Base-by-base conservation (phyloP, 1,140 invertebrate species). In the Bombus sibiricus region DNA sequence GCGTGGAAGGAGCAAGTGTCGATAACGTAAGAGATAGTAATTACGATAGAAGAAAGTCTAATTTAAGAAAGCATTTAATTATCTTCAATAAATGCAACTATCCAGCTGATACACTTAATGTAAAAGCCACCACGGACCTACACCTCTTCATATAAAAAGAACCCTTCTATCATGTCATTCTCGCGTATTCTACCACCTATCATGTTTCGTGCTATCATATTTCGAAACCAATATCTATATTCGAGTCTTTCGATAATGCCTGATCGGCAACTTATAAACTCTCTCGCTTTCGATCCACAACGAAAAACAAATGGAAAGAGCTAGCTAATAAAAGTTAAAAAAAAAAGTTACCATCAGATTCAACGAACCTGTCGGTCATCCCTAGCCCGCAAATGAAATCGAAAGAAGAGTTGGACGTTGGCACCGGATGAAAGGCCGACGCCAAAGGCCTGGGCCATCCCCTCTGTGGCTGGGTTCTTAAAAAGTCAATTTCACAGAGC, bases 401-500 rank as follows among this genome's bases (percentile, higher is more conserved):
- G 53, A 59, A 76, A 59, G 53, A 59, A 39, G 34, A 59, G 28
- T 78, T 12, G 13, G 25, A 62, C 37, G 39, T 32, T 77, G 75
- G 75, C 57, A 64, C 28, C 37, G 37, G n/a, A 64, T 39, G 75
- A 78, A 64, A 78, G 62, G 28, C 43, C 28, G n/a, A 37, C 43
- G 73, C 74, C 64, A 68, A 83, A 66, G 64, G 75, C 43, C 37
- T 66, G 64, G 34, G 37, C 28, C 32, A n/a, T 37, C 74, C 10
- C 81, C 72, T 8, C 34, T 5, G 39, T 15, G n/a, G 28, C 22
- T 53, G 10, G 72, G 72, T 47, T 83, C 62, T 83, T 68, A 77
- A 80, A 85, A 85, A 80, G 83, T 79, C 83, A 85, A 85, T 85
- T 80, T 80, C 83, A 59, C 73, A 57, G 77, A 3, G 15, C 22